Evolutionary conservation across 92 coral and sea anemone genomes (phyloP).

Genomic region (Phenganax stokvisi): DNA sequence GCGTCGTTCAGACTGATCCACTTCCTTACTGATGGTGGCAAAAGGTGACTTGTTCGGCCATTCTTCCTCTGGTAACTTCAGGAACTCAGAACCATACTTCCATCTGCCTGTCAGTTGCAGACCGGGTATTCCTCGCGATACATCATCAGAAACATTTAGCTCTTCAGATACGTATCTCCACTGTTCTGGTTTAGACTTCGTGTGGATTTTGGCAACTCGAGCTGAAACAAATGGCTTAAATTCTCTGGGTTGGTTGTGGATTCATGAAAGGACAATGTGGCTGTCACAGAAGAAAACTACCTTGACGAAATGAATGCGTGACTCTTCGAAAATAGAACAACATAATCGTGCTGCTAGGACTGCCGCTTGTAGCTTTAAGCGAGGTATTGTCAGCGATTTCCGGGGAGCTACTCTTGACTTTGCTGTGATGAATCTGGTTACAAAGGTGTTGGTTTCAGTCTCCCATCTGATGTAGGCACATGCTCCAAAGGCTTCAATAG

Average conservation of each 20-base stretch:
- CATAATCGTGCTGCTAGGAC: constrained; percentile 16
- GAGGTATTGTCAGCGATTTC: constrained; percentile 23
- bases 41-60: background rate
- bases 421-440: constrained; percentile 28
- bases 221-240: constrained; percentile 28
- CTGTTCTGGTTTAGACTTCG: too few relatives aligned
- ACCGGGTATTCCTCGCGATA: constrained; percentile 45
- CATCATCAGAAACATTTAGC: constrained; percentile 48
- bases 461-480: constrained; percentile 38
- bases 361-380: constrained; percentile 27
- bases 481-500: constrained; percentile 42
- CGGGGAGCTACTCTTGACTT: constrained; percentile 32
- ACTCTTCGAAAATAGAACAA: constrained; percentile 17
- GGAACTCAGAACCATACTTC: constrained; percentile 42
- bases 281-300: constrained; percentile 25
- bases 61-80: too few relatives aligned
- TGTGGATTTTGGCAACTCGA: constrained; percentile 21
- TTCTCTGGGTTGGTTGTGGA: constrained; percentile 26
- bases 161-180: too few relatives aligned
- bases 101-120: constrained; percentile 43
- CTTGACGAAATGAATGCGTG: constrained; percentile 14
- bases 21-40: constrained; percentile 39
- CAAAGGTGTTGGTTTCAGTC: constrained; percentile 8
- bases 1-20: constrained; percentile 39
- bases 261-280: too few relatives aligned